Base-by-base conservation (phyloP, 1,140 invertebrate species). In the Calliopsis andreniformis region DNA sequence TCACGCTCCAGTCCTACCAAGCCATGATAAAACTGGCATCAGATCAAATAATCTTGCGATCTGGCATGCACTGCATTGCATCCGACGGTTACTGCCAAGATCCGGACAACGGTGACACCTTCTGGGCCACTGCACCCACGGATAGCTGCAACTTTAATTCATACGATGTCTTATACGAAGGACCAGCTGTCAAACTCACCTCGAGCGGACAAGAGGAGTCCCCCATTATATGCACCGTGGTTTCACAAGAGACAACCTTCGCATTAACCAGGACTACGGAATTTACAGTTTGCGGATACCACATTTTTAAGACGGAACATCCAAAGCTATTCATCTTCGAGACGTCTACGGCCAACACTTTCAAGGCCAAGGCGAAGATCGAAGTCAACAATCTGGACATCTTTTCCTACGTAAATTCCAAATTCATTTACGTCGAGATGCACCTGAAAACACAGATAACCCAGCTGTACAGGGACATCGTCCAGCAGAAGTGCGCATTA, bases 371-470 rank as follows among this genome's bases (percentile, higher is more conserved):
- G 8, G 35, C 39, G 10, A 3, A 10, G 14, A 14, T 62, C 0
- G 6, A 43, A 1, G 49, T 72, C 1, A 25, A 79, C 28, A 80
- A 83, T 64, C 23, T 85, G 12, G 76, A 83, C 45, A 39, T 85
- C 4, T 79, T 85, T 30, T 55, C 69, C 0, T 85, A 83, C 62
- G 66, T 81, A 7, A 81, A 81, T 35, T 68, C 76, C 0, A 78
- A 81, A 69, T 75, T 81, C 23, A 56, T 81, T 14, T 81, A 58
- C 28, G 45, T 78, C 0, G 61, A 81, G 51, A 63, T 45, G 43
- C 79, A 78, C n/a, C 55, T 70, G 0, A 1, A 59, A 35, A 25
- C 3, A 1, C 75, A 81, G 53, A 32, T 81, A 5, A 59, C 32
- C 0, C 12, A 43, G 18, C 20, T 82, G 6, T 79, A 82, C 30